Evolutionary conservation across 2,113 vertebrate genomes (phyloP), one percentile per base, ranked within the genome.

Genomic region (Diglossa brunneiventris): DNA sequence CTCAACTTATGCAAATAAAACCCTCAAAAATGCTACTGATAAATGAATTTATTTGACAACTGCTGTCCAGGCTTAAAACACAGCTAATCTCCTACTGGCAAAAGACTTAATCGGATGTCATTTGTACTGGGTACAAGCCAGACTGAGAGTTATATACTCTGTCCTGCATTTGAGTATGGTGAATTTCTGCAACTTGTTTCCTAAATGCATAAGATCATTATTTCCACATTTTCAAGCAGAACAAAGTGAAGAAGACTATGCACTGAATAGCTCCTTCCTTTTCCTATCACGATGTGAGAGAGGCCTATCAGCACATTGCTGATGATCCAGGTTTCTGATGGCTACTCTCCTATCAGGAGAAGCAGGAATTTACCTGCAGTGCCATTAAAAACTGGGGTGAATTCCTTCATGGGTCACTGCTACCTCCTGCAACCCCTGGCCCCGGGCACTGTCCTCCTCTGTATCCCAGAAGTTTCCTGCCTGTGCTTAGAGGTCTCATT

Each of bases 391-490:
- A 24, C 1, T 2, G 1, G 1, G 11, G 15, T 50, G 30, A 85
- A 50, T 12, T 82, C 30, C 55, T 47, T 31, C 19, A 31, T 7
- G 15, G 27, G n/a, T 75, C 64, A 78, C 2, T 52, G 33, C 9
- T 44, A 30, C 13, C 68, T 74, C 41, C 61, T 42, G 30, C 33
- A 66, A 69, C 2, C 10, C 28, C 26, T 41, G 26, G 13, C 24
- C 63, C 28, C 0, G 0, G 24, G 22, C 42, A 73, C 19, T 59
- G 64, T 27, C 11, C 33, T 50, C 6, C 9, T 18, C 46, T 66
- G 46, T 30, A 39, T 12, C 31, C 31, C 37, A 67, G 28, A 69
- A 33, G 10, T 62, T 67, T 89, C 24, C 37, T 41, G 42, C 37
- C 56, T 49, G 18, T 44, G 31, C 31, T 86, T 63, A 21, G 8